Evolutionary conservation across 2,888 invertebrate genomes (phyloP).

Genomic region (Chloroclystis v-ata): DNA sequence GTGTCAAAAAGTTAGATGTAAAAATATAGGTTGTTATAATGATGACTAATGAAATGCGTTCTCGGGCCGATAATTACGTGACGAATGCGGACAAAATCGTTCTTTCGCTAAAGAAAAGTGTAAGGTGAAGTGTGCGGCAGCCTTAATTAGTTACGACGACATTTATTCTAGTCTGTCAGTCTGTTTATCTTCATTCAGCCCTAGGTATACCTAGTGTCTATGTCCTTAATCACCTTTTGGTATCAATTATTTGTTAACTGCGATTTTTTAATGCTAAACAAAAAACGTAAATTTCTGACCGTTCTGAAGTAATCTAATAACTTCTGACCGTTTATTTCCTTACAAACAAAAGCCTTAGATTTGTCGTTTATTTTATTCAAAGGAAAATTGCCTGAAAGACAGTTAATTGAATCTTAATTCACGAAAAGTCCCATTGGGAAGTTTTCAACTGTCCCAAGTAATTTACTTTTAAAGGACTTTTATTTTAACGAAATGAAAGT

Average conservation of each 20-base stretch:
- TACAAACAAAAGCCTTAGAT: not conserved
- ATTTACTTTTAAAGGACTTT: constrained; percentile 12
- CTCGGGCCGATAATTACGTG: too few relatives aligned
- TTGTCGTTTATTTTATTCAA: not conserved
- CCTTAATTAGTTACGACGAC: not conserved
- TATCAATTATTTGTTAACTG: too few relatives aligned
- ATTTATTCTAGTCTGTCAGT: not conserved
- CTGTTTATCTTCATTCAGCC: not conserved
- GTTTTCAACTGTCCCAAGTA: constrained; percentile 20
- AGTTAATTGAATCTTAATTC: constrained; percentile 28
- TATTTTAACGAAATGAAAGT: constrained; percentile 2
- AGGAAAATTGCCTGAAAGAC: constrained; percentile 19
- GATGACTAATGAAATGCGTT: too few relatives aligned
- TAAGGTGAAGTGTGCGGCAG: not conserved
- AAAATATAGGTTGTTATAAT: too few relatives aligned
- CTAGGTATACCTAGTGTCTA: too few relatives aligned
- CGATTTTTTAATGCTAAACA: too few relatives aligned
- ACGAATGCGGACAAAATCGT: too few relatives aligned
- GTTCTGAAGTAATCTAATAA: too few relatives aligned
- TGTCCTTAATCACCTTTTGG: too few relatives aligned
- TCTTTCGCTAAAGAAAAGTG: too few relatives aligned
- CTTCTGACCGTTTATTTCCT: constrained; percentile 3
- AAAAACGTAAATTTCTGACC: too few relatives aligned
- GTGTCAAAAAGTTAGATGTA: too few relatives aligned
- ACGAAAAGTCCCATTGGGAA: constrained; percentile 13